Evolutionary conservation across 35 echinoderm and acorn worm species (phyloP), one percentile per base, ranked within the genome.

Genomic region (Ptychodera flava): DNA sequence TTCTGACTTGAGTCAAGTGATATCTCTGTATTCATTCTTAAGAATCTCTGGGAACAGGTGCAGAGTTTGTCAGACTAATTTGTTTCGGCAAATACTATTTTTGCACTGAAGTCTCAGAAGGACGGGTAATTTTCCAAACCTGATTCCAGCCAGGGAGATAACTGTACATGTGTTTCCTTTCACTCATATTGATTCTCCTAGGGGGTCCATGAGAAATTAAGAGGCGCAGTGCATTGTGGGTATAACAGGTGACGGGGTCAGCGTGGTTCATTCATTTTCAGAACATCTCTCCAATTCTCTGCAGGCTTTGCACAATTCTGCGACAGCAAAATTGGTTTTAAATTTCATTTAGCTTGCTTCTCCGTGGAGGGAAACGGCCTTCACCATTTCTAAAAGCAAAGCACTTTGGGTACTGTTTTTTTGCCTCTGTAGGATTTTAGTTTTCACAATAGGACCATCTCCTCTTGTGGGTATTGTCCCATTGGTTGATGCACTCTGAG

Each of bases 1-100:
- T n/a, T n/a, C n/a, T n/a, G n/a, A n/a, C n/a, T 64, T 64, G 45
- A 64, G 45, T 64, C 45, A 64, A 64, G 45, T 64, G n/a, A n/a
- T n/a, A n/a, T n/a, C n/a, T n/a, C n/a, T n/a, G n/a, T n/a, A n/a
- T n/a, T n/a, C n/a, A n/a, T n/a, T n/a, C n/a, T n/a, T n/a, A n/a
- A n/a, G n/a, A n/a, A n/a, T n/a, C n/a, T n/a, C n/a, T n/a, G n/a
- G 45, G 45, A 64, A 64, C 45, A 64, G 45, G 45, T 64, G 45
- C 45, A 64, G 6, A 12, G 22, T 6, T 64, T 22, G 22, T 64
- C 22, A 6, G 45, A 64, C 45, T 64, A 64, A 64, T 64, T 64
- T 64, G 22, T 64, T 64, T 64, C 45, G 22, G 45, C 45, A 64
- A 64, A 64, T 64, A 64, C 45, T 64, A 6, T 22, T n/a, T n/a